A percentile compares a stretch with the other conserved stretches of the same genome.
Evolutionary conservation across 2,113 vertebrate species (phyloP).

Genomic region (Choloepus hoffmanni): DNA sequence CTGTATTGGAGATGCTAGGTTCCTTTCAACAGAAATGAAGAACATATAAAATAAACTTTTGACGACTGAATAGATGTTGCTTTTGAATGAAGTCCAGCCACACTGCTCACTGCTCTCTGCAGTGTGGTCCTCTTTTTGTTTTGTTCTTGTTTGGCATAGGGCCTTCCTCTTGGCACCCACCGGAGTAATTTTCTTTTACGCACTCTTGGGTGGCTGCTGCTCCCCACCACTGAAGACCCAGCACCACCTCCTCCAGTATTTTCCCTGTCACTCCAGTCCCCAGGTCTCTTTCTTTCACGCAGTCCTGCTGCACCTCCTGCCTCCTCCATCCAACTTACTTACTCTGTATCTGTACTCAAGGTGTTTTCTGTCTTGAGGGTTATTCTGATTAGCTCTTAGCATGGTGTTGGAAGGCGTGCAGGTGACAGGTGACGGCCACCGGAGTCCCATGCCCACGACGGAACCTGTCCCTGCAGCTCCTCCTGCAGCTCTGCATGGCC

Average conservation of each 20-base stretch:
- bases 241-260: neutral
- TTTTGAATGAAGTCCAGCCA: neutral
- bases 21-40: conserved; percentile 8
- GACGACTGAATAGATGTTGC: neutral
- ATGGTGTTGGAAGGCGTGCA: neutral
- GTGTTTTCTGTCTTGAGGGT: neutral
- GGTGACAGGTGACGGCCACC: no score
- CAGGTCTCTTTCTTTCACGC: neutral
- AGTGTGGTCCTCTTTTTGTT: neutral
- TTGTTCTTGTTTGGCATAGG: neutral
- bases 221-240: no score
- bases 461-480: neutral
- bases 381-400: neutral
- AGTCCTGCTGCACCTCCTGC: neutral
- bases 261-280: neutral
- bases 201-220: neutral
- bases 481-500: no score
- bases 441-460: no score
- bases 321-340: neutral
- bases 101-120: neutral
- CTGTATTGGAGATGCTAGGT: neutral
- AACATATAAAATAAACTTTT: neutral
- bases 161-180: neutral
- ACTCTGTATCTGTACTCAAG: neutral
- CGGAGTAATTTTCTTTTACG: no score